Evolutionary conservation across 2,113 vertebrate genomes (phyloP), one percentile per base, ranked within the genome.

Genomic region (Micromys minutus): DNA sequence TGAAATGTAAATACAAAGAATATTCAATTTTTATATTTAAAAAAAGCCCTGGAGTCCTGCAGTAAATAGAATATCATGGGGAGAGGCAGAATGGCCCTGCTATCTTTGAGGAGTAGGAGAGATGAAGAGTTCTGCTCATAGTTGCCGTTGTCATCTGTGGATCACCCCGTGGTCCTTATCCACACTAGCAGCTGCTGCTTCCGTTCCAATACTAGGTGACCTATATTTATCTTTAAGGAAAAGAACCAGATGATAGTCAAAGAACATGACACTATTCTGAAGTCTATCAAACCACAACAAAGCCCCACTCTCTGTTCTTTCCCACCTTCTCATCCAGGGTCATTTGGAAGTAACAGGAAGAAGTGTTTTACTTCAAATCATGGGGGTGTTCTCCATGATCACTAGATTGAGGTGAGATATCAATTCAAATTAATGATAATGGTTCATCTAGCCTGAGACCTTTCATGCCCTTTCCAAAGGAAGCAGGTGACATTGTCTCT

Each of bases 171-270:
- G 36, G 50, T 17, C 77, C 16, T 36, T n/a, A 36, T 50, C 31
- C 55, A 65, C 13, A 34, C 1, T 34, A 63, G 50, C 26, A 57
- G 22, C 7, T 57, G 42, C 4, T 21, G 39, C 39, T 87, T 12
- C 42, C 36, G 84, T 85, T 88, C 71, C 50, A 89, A 8, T 7
- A 13, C 22, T 16, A 5, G 5, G 2, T 91, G 3, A 26, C 71
- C 80, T 87, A 42, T 94, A 47, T 5, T 85, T 71, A 17, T 26
- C 65, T 92, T 77, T 81, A 77, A 86, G 71, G 26, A 90, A 79
- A 85, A 91, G 8, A 85, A 63, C 16, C 65, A 55, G 67, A 52
- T 89, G 10, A 50, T 9, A 13, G 17, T 36, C 42, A 42, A 92
- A 79, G 77, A 39, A 15, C 34, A 22, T 15, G 16, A 86, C 76